These are phyloP conservation scores for Aleadryas rufinucha DNA, from an alignment of 2,113 vertebrate species.

Conservation along the genomic window DNA sequence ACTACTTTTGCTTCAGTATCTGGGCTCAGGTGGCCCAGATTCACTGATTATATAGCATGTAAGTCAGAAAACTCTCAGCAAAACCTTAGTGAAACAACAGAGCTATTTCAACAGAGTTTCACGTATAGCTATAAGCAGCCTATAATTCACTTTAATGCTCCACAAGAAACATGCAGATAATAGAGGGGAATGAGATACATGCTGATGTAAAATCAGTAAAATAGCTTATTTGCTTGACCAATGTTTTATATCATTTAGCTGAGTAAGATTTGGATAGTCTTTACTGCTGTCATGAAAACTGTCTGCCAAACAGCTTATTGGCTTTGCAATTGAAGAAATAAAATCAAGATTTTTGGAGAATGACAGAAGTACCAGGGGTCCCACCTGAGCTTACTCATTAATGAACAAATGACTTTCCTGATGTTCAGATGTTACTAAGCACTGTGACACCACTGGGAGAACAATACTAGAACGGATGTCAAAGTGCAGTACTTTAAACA, in stretches of 20 bases:
- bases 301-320: background rate
- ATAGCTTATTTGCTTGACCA: background rate
- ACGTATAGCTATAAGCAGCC: background rate
- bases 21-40: background rate
- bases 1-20: background rate
- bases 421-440: background rate
- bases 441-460: background rate
- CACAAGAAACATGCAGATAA: background rate
- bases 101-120: background rate
- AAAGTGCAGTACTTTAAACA: background rate
- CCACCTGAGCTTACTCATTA: background rate
- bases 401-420: background rate
- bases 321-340: background rate
- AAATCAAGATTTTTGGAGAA: background rate
- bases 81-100: background rate
- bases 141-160: background rate
- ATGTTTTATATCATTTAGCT: background rate
- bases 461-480: background rate
- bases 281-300: background rate
- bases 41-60: background rate
- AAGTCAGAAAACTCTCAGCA: background rate
- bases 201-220: background rate
- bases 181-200: background rate
- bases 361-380: background rate
- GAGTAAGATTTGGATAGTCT: background rate